Percentiles rank a stretch among this genome's conserved stretches.
Evolutionary conservation across 1,140 invertebrate species (phyloP).

Genomic region (Drepana arcuata): DNA sequence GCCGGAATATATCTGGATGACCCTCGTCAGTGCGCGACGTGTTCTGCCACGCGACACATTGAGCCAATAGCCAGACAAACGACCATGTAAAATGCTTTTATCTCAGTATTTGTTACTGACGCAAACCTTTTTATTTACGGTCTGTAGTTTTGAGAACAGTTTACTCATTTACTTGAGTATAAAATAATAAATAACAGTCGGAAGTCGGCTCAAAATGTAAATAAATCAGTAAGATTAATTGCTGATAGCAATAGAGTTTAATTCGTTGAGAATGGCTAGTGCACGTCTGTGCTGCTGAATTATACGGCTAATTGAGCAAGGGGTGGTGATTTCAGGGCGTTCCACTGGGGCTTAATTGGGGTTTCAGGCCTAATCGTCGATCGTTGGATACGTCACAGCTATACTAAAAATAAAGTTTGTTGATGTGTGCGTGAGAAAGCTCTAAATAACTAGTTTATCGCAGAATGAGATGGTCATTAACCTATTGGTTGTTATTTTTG

Average conservation of each 20-base stretch:
- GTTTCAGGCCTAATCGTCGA: constrained; percentile 46
- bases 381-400: constrained; percentile 37
- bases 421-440: constrained; percentile 51
- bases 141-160: background rate
- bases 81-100: constrained; percentile 1
- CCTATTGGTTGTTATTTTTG: constrained; percentile 52
- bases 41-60: constrained; percentile 1
- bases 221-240: constrained; percentile 21
- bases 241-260: constrained; percentile 16
- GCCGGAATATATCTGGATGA: constrained; percentile 7
- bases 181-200: background rate
- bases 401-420: constrained; percentile 59
- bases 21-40: constrained; percentile 3
- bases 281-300: constrained; percentile 22
- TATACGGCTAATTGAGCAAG: constrained; percentile 36
- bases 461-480: constrained; percentile 57
- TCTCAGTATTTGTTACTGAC: constrained; percentile 4
- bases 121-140: background rate
- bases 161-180: background rate
- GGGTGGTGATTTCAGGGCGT: constrained; percentile 33
- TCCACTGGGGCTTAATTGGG: constrained; percentile 50
- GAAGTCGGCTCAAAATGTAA: background rate
- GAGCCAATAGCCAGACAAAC: constrained; percentile 9
- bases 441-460: constrained; percentile 37
- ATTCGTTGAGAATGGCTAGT: constrained; percentile 24